Conservation (phyloP, 2,888 invertebrate genomes). For the Galerucella pusilla region DNA sequence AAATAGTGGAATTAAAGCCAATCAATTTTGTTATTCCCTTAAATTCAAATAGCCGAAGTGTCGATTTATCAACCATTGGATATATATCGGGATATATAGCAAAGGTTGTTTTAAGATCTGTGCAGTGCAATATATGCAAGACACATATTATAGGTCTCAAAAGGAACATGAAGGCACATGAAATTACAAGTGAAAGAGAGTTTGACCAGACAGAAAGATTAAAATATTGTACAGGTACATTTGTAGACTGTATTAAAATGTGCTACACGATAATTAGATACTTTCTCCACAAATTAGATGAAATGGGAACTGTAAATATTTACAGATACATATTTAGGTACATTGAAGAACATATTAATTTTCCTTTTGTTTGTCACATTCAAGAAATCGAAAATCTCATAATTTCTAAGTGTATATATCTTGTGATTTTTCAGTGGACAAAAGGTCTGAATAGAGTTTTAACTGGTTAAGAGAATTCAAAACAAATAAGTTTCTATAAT, state of each 20-base stretch:
- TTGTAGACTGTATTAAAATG: conserved; percentile 2
- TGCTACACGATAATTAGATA: conserved; percentile 1
- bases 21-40: too few species aligned
- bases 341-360: conserved; percentile 3
- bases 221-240: conserved; percentile 13
- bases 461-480: too few species aligned
- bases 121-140: too few species aligned
- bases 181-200: conserved; percentile 3
- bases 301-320: conserved; percentile 7
- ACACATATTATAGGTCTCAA: too few species aligned
- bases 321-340: neutral
- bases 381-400: conserved; percentile 2
- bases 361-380: conserved; percentile 10
- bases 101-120: too few species aligned
- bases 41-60: neutral
- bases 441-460: too few species aligned
- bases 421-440: conserved; percentile 3
- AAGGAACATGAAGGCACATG: neutral
- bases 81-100: too few species aligned
- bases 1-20: too few species aligned
- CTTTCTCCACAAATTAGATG: neutral
- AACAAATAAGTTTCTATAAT: neutral
- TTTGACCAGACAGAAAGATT: conserved; percentile 3
- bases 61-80: too few species aligned
- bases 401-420: neutral